Evolutionary conservation across 2,888 invertebrate species (phyloP).

Genomic region (Diogma glabrata): DNA sequence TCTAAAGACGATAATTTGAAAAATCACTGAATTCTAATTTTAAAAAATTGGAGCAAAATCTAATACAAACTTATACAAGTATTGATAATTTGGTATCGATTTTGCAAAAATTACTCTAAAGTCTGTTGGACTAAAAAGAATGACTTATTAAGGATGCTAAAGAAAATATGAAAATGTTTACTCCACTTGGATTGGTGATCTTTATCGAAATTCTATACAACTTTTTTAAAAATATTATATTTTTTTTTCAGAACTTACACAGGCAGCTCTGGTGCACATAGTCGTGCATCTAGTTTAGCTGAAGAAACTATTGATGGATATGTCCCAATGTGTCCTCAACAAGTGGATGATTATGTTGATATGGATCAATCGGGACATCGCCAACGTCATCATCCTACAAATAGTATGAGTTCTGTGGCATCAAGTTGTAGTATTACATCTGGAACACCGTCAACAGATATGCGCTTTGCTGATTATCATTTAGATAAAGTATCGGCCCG

Average conservation of each 20-base stretch:
- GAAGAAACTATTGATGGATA: constrained; percentile 45
- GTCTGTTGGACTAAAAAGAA: no score
- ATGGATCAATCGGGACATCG: constrained; percentile 40
- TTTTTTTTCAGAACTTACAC: constrained; percentile 22
- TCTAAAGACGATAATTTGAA: no score
- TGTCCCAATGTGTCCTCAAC: constrained; percentile 53
- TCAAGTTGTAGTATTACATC: constrained; percentile 65
- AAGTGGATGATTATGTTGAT: constrained; percentile 43
- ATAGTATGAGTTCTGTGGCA: constrained; percentile 46
- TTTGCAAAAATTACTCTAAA: no score
- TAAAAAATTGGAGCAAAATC: no score
- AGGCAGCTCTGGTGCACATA: constrained; percentile 42
- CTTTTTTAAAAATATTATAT: background rate
- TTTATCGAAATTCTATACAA: background rate
- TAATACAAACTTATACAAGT: no score
- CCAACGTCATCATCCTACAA: constrained; percentile 22
- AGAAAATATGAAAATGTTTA: no score
- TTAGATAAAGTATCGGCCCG: constrained; percentile 71
- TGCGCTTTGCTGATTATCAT: constrained; percentile 63
- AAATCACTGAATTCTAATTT: no score
- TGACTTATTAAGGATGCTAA: no score
- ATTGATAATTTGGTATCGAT: no score
- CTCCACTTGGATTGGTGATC: no score
- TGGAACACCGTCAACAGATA: constrained; percentile 71
- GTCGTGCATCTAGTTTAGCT: constrained; percentile 49